Percentiles rank a stretch among this genome's conserved stretches.
phyloP scores from a whole-genome alignment of 2,797 vertebrate genomes.

The Peromyscus aztecus region DNA sequence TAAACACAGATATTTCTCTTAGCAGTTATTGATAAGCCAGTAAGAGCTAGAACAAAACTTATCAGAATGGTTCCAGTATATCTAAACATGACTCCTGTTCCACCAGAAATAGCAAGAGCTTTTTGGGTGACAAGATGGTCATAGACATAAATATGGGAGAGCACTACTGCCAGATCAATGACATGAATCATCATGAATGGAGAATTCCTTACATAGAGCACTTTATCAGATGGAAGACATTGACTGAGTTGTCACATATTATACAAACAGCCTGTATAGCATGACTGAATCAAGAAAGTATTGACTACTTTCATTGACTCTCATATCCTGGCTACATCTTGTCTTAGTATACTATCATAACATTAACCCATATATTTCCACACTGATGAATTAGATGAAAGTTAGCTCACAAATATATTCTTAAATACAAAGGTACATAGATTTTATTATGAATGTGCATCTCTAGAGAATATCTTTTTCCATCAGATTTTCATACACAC shows the following conservation, averaged over 20 bases:
- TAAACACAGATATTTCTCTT: slow-evolving; percentile 1
- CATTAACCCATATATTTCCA: background rate
- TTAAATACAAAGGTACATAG: background rate
- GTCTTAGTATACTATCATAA: background rate
- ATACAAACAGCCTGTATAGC: background rate
- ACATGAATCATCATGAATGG: background rate
- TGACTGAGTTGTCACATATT: background rate
- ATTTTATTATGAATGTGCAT: background rate
- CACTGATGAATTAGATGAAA: background rate
- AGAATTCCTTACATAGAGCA: background rate
- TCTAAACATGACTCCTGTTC: background rate
- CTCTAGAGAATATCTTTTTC: background rate
- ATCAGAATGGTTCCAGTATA: background rate
- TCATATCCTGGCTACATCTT: background rate
- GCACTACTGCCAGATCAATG: background rate
- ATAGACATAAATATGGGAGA: background rate
- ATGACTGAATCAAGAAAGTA: background rate
- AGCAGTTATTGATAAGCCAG: background rate
- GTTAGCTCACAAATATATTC: background rate
- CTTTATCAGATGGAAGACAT: background rate
- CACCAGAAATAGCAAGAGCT: background rate
- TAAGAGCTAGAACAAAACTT: background rate
- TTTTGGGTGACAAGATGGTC: background rate
- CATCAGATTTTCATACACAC: background rate
- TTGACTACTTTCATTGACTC: background rate